Percentiles rank a stretch among this genome's conserved stretches.
Conservation (phyloP, 2,888 invertebrate genomes). For the Tipula unca region DNA sequence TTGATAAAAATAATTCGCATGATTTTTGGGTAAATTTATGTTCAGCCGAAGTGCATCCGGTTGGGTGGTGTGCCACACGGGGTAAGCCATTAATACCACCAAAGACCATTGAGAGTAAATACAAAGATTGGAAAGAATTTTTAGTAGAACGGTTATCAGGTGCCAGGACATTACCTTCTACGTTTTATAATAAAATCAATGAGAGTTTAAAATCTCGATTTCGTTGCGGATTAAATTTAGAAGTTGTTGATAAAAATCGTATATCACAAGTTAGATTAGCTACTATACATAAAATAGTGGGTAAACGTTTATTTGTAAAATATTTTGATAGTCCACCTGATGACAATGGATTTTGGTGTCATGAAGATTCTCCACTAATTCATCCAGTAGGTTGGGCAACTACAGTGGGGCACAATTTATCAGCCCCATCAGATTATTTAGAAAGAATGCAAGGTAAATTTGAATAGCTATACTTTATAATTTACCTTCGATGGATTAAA, state of each 20-base stretch:
- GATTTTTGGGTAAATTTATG: constrained; percentile 97
- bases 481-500: too few relatives aligned
- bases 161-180: constrained; percentile 88
- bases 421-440: constrained; percentile 71
- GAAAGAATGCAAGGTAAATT: constrained; percentile 60
- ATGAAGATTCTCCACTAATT: constrained; percentile 87
- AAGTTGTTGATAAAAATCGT: constrained; percentile 92
- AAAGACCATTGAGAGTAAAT: constrained; percentile 83
- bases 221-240: constrained; percentile 73
- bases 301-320: constrained; percentile 82
- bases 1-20: constrained; percentile 74
- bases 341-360: constrained; percentile 93
- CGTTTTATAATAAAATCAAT: constrained; percentile 81
- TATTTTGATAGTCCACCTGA: constrained; percentile 76
- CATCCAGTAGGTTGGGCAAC: constrained; percentile 97
- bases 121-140: constrained; percentile 94
- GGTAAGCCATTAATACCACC: constrained; percentile 94
- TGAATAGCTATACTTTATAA: not conserved
- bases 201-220: constrained; percentile 79
- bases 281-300: constrained; percentile 80
- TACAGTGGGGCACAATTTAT: constrained; percentile 77
- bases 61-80: constrained; percentile 95
- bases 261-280: constrained; percentile 91
- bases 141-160: constrained; percentile 85
- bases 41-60: constrained; percentile 89